phyloP scores from a whole-genome alignment of 1,140 invertebrate genomes.

The Drosophila truncata region DNA sequence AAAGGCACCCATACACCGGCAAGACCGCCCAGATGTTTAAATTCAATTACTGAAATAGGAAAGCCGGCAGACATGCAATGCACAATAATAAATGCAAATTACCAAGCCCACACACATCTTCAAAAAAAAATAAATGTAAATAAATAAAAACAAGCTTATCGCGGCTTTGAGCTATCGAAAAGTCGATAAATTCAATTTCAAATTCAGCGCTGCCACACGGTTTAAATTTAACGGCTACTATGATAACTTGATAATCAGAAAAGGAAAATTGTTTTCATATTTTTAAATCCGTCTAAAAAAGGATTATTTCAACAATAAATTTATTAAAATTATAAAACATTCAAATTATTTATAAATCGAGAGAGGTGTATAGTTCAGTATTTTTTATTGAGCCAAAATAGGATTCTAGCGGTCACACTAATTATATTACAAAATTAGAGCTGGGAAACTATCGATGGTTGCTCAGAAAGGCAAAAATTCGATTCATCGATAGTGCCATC shows the following conservation, averaged over 20 bases:
- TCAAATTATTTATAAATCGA: too few species aligned
- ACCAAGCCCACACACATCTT: not conserved
- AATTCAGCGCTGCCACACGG: too few species aligned
- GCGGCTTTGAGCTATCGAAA: not conserved
- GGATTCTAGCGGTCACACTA: slow-evolving; percentile 6
- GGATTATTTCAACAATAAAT: not conserved
- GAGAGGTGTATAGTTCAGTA: not conserved
- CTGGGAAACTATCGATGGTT: too few species aligned
- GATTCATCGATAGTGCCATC: too few species aligned
- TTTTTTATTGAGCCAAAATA: not conserved
- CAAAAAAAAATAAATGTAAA: not conserved
- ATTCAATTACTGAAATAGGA: slow-evolving; percentile 2
- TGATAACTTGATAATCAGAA: too few species aligned
- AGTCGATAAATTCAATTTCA: too few species aligned
- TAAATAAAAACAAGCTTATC: not conserved
- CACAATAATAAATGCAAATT: not conserved
- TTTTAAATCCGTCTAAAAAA: too few species aligned
- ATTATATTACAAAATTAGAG: slow-evolving; percentile 10
- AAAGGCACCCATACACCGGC: slow-evolving; percentile 3
- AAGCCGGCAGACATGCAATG: slow-evolving; percentile 5
- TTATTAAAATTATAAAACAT: too few species aligned
- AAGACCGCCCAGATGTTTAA: not conserved
- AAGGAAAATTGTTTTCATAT: not conserved
- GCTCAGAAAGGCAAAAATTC: too few species aligned
- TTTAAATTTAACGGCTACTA: not conserved